A percentile compares a stretch with the other conserved stretches of the same genome.
Conservation (phyloP, 2,797 vertebrate species). For the Pseudocheirus occidentalis region DNA sequence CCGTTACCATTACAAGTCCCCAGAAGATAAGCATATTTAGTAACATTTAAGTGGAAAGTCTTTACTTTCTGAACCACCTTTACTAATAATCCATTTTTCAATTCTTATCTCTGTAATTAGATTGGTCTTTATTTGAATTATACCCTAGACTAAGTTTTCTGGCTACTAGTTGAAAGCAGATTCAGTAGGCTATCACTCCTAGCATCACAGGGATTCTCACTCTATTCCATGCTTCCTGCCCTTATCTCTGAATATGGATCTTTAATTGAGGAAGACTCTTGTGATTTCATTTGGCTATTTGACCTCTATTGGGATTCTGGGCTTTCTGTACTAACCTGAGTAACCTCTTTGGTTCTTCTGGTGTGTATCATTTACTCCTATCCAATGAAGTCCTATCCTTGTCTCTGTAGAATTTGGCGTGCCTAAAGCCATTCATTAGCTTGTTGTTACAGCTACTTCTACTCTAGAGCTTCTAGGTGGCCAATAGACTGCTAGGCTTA, state of each 20-base stretch:
- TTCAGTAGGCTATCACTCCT: not conserved
- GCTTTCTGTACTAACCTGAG: not conserved
- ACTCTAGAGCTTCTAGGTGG: not conserved
- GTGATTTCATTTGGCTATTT: not conserved
- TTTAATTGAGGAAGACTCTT: not conserved
- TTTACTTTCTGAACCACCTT: not conserved
- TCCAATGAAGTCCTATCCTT: not conserved
- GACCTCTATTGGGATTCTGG: not conserved
- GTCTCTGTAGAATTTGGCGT: not conserved
- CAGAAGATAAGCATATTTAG: not conserved
- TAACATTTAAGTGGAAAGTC: not conserved
- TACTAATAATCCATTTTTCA: not conserved
- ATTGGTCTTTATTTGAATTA: not conserved
- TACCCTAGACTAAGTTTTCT: not conserved
- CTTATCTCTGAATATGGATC: not conserved
- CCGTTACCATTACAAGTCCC: too few relatives aligned
- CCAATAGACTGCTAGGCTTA: too few relatives aligned
- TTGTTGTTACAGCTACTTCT: not conserved
- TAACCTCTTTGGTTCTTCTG: not conserved
- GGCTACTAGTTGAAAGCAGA: not conserved
- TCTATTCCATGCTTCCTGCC: not conserved
- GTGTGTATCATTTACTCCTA: not conserved
- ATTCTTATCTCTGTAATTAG: not conserved
- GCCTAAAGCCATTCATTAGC: not conserved
- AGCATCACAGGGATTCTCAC: not conserved